Conservation (phyloP, 2,888 invertebrate species). For the Acleris sparsana region DNA sequence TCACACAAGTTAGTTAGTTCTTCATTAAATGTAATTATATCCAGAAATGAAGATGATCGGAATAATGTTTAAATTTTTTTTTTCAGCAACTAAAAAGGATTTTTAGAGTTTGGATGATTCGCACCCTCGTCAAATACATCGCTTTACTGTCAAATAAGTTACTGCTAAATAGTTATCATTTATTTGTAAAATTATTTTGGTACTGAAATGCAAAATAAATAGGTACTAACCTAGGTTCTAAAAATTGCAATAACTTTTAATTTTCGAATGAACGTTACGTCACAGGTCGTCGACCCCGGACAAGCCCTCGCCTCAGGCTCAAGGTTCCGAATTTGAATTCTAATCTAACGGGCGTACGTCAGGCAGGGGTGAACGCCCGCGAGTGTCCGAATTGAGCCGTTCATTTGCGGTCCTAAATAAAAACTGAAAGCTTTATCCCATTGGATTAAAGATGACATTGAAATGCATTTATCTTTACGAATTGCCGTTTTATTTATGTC, state of each 20-base stretch:
- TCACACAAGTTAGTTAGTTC: too few relatives aligned
- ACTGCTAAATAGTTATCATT: too few relatives aligned
- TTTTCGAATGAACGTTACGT: constrained; percentile 24
- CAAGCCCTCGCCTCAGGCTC: constrained; percentile 51
- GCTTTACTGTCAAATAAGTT: too few relatives aligned
- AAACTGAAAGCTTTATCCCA: constrained; percentile 15
- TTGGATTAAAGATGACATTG: constrained; percentile 18
- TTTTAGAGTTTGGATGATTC: too few relatives aligned
- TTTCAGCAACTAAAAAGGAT: too few relatives aligned
- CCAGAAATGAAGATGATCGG: too few relatives aligned
- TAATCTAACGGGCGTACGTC: constrained; percentile 67
- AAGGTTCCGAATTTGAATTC: constrained; percentile 75
- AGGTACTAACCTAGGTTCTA: not conserved
- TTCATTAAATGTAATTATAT: too few relatives aligned
- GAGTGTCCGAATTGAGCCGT: constrained; percentile 60
- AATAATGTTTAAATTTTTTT: too few relatives aligned
- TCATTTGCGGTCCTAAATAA: constrained; percentile 22
- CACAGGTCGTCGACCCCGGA: constrained; percentile 44
- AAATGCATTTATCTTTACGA: constrained; percentile 9
- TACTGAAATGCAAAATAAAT: too few relatives aligned
- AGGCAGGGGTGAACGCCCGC: constrained; percentile 70
- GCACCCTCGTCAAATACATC: too few relatives aligned
- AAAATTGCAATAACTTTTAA: constrained; percentile 15
- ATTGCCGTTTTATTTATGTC: constrained; percentile 21
- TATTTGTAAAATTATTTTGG: too few relatives aligned